These are phyloP conservation scores for Xiphophorus maculatus DNA, from an alignment of 2,113 vertebrate species.

Conservation along the genomic window DNA sequence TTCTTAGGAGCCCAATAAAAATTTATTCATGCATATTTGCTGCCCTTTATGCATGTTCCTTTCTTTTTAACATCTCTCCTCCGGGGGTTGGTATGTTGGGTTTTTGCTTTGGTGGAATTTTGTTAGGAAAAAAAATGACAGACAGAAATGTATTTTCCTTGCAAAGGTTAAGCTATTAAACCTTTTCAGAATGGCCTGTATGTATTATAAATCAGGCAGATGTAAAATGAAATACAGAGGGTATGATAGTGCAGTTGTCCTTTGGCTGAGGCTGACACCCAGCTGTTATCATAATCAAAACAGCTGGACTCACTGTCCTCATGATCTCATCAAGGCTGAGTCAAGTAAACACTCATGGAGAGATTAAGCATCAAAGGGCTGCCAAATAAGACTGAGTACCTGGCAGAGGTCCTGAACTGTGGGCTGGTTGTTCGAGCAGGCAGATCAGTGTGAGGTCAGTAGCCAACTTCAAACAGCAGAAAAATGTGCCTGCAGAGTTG, in stretches of 20 bases:
- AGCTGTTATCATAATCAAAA: conserved; percentile 64
- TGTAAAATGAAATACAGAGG: not conserved
- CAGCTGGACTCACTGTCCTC: conserved; percentile 55
- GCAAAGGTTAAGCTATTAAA: not conserved
- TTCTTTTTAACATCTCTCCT: too few relatives aligned
- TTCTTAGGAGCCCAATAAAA: not conserved
- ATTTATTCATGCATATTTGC: not conserved
- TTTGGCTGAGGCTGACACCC: conserved; percentile 37
- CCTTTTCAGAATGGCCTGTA: not conserved
- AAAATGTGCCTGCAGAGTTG: conserved; percentile 47
- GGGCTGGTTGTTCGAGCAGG: conserved; percentile 59
- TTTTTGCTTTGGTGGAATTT: not conserved
- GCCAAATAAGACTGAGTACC: conserved; percentile 63
- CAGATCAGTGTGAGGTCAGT: conserved; percentile 65
- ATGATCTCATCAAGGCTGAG: conserved; percentile 56
- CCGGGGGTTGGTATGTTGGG: too few relatives aligned
- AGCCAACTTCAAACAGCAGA: conserved; percentile 62
- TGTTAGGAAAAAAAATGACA: not conserved
- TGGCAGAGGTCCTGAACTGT: conserved; percentile 63
- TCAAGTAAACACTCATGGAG: conserved; percentile 61
- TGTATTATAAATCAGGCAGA: not conserved
- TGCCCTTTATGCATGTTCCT: too few relatives aligned
- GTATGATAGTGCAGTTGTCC: conserved; percentile 3
- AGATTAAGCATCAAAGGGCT: conserved; percentile 71
- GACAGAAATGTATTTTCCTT: not conserved